phyloP scores from a whole-genome alignment of 2,113 vertebrate genomes.

The Nettapus auritus region DNA sequence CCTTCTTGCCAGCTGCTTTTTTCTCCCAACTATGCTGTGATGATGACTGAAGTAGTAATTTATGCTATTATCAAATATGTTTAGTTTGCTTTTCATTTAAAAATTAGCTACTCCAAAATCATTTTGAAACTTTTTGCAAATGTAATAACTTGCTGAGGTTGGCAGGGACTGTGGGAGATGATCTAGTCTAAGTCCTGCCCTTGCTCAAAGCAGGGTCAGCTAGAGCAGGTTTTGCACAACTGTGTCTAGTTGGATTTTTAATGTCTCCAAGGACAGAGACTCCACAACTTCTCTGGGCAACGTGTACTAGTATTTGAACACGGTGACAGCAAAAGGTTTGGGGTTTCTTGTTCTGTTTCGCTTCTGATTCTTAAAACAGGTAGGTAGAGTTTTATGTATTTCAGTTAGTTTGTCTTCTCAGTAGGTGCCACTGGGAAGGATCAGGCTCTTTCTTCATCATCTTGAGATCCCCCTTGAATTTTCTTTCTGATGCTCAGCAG shows the following conservation, averaged over 20 bases:
- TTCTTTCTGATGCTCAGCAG: neutral
- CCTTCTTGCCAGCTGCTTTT: neutral
- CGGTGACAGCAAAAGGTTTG: neutral
- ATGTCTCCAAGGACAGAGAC: neutral
- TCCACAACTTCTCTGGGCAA: neutral
- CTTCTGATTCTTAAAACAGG: neutral
- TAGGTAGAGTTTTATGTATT: neutral
- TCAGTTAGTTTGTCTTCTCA: neutral
- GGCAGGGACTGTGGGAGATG: neutral
- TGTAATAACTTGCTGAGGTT: neutral
- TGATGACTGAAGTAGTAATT: neutral
- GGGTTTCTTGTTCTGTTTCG: neutral
- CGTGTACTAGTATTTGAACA: neutral
- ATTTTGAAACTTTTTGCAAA: neutral
- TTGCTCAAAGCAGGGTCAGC: neutral
- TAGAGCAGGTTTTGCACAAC: neutral
- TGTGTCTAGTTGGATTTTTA: neutral
- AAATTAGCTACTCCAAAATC: neutral
- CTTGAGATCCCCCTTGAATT: neutral
- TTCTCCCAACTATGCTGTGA: neutral
- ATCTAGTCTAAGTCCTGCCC: neutral
- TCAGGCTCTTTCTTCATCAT: neutral
- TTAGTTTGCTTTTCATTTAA: neutral
- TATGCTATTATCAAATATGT: neutral
- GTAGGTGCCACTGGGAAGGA: neutral